A percentile compares a stretch with the other conserved stretches of the same genome.
phyloP scores from a whole-genome alignment of 1,140 invertebrate species.

The Solenopsis fugax region DNA sequence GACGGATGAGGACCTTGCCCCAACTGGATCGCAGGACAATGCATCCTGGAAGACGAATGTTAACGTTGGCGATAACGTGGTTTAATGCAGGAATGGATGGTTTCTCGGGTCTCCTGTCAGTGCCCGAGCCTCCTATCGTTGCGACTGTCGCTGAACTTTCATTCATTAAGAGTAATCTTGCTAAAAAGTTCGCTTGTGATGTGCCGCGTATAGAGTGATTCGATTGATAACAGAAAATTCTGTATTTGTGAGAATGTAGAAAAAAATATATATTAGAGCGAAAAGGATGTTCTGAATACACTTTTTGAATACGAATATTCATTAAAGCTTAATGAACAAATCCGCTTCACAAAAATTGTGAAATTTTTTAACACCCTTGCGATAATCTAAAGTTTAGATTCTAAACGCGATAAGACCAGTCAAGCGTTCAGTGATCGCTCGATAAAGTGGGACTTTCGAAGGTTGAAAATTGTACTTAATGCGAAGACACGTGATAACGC shows the following conservation, averaged over 20 bases:
- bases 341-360: neutral
- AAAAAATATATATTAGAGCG: neutral
- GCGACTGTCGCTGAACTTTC: conserved; percentile 25
- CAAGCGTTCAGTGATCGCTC: neutral
- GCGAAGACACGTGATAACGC: conserved; percentile 6
- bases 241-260: neutral
- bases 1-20: conserved; percentile 82
- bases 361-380: neutral
- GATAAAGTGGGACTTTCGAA: neutral
- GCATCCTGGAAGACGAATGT: conserved; percentile 79
- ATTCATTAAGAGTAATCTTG: conserved; percentile 28
- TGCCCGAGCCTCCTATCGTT: conserved; percentile 9
- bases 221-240: neutral
- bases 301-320: neutral
- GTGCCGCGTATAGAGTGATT: neutral
- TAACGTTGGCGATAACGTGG: conserved; percentile 72
- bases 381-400: neutral
- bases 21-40: conserved; percentile 78
- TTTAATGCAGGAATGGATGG: conserved; percentile 60
- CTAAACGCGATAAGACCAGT: neutral
- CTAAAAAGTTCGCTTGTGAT: neutral
- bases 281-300: neutral
- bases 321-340: neutral
- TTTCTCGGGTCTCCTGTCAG: conserved; percentile 47
- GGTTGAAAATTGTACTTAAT: neutral